phyloP scores from a whole-genome alignment of 2,888 invertebrate species.

The Deladenus siricidicola region DNA sequence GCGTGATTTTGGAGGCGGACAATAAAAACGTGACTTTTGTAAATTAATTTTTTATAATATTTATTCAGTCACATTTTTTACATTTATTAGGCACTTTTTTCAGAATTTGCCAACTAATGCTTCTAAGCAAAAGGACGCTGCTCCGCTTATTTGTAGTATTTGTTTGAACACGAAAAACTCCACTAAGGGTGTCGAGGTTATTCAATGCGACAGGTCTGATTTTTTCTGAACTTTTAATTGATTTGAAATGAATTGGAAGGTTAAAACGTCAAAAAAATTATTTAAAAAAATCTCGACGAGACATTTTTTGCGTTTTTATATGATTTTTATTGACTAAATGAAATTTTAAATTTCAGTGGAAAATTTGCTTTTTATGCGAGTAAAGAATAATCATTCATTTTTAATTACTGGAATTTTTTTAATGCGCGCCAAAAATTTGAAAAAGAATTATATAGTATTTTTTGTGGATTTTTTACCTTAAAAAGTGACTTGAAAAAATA shows the following conservation, averaged over 20 bases:
- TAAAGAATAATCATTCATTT: too few relatives aligned
- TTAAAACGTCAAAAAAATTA: not conserved
- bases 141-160: constrained; percentile 31
- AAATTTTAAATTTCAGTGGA: too few relatives aligned
- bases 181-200: constrained; percentile 28
- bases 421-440: too few relatives aligned
- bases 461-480: too few relatives aligned
- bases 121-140: not conserved
- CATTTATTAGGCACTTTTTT: not conserved
- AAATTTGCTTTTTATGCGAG: too few relatives aligned
- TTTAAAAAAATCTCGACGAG: not conserved
- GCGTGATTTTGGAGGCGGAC: not conserved
- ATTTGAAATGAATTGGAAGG: not conserved
- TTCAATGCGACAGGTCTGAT: constrained; percentile 39
- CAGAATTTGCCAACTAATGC: too few relatives aligned
- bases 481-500: too few relatives aligned
- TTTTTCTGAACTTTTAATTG: not conserved
- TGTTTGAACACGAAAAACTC: constrained; percentile 34
- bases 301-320: too few relatives aligned
- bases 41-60: not conserved
- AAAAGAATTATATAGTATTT: too few relatives aligned
- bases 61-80: not conserved
- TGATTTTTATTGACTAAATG: too few relatives aligned
- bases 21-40: not conserved
- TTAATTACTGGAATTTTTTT: too few relatives aligned